A percentile compares a stretch with the other conserved stretches of the same genome.
Conservation (phyloP, 2,113 vertebrate species). For the Taxidea taxus region DNA sequence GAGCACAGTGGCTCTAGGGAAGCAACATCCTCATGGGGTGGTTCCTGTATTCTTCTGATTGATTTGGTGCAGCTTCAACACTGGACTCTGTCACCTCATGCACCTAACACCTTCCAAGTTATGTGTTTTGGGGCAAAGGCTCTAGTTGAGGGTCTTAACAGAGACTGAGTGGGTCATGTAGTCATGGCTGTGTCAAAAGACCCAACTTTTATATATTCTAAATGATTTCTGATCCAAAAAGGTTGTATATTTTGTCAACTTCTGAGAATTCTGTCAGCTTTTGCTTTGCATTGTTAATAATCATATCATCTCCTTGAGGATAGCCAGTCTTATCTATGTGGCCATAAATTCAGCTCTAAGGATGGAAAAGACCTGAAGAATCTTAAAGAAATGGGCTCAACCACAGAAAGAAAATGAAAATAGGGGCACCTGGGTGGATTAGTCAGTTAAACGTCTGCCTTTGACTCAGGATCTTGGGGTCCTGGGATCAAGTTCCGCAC, state of each 20-base stretch:
- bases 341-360: background rate
- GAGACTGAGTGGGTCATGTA: too few relatives aligned
- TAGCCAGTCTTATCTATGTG: background rate
- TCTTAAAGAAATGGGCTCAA: background rate
- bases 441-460: background rate
- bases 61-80: too few relatives aligned
- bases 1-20: background rate
- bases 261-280: background rate
- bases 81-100: background rate
- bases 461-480: background rate
- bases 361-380: background rate
- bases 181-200: background rate
- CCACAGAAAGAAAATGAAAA: background rate
- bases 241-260: background rate
- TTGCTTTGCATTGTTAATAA: background rate
- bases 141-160: too few relatives aligned
- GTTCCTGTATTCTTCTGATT: background rate
- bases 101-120: background rate
- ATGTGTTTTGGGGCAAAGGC: background rate
- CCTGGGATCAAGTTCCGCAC: background rate
- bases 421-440: background rate
- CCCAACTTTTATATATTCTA: background rate
- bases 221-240: background rate
- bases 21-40: rapidly evolving
- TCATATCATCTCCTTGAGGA: background rate